Conservation (phyloP, 2,797 vertebrate genomes). For the Cirrhinus mrigala region DNA sequence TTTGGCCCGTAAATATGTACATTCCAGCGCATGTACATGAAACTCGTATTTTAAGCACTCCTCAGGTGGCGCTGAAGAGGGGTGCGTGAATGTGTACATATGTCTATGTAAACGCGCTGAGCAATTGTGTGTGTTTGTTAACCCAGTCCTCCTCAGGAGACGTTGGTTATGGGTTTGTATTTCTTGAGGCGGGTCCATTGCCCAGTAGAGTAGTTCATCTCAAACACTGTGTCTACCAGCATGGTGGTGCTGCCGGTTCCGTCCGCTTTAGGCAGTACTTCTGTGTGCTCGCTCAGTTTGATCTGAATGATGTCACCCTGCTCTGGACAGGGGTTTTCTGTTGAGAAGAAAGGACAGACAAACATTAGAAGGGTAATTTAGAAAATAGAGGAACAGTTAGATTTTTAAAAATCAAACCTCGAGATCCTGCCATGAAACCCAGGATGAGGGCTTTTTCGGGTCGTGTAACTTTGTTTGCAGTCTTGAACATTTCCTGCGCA, state of each 20-base stretch:
- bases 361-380: background rate
- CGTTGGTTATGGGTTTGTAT: slow-evolving; percentile 98
- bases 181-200: slow-evolving; percentile 99
- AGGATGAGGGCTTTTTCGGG: slow-evolving; percentile 98
- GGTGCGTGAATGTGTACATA: slow-evolving; percentile 39
- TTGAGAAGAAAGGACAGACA: background rate
- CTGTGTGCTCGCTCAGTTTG: slow-evolving; percentile 97
- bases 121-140: slow-evolving; percentile 47
- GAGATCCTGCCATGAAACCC: slow-evolving; percentile 98
- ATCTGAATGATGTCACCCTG: slow-evolving; percentile 99
- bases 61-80: slow-evolving; percentile 20
- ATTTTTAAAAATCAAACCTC: slow-evolving; percentile 75
- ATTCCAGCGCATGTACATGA: slow-evolving; percentile 31
- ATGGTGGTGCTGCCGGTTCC: slow-evolving; percentile 98
- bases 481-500: slow-evolving; percentile 99
- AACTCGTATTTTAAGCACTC: slow-evolving; percentile 30
- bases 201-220: slow-evolving; percentile 99
- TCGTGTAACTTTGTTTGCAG: slow-evolving; percentile 97
- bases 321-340: slow-evolving; percentile 99
- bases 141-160: slow-evolving; percentile 81
- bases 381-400: background rate
- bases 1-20: slow-evolving; percentile 57
- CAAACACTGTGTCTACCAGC: slow-evolving; percentile 98
- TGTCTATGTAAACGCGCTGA: slow-evolving; percentile 22
- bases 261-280: slow-evolving; percentile 93